These are phyloP conservation scores for Achlya flavicornis DNA, from an alignment of 2,888 invertebrate genomes.

Conservation along the genomic window DNA sequence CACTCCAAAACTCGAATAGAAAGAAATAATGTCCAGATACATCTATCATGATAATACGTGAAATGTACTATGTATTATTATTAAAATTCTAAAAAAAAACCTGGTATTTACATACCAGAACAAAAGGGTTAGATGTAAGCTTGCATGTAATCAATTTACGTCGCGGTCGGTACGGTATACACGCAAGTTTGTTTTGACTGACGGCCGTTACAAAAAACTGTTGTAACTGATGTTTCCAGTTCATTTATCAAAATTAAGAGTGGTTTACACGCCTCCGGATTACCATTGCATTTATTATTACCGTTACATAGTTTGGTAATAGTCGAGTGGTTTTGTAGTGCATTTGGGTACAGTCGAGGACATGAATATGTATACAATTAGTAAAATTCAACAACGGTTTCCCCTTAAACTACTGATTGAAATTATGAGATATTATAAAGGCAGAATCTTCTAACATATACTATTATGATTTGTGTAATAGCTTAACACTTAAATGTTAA, in stretches of 20 bases:
- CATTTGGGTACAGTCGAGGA: constrained; percentile 3
- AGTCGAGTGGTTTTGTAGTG: constrained; percentile 17
- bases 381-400: too few species aligned
- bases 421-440: too few species aligned
- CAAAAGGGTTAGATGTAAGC: not conserved
- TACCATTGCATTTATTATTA: constrained; percentile 36
- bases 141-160: constrained; percentile 9
- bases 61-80: too few species aligned
- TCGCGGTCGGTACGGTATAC: constrained; percentile 5
- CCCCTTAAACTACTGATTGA: too few species aligned
- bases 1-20: too few species aligned
- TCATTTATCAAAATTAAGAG: constrained; percentile 69
- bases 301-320: constrained; percentile 47
- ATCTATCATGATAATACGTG: too few species aligned
- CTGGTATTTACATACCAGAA: not conserved
- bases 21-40: too few species aligned
- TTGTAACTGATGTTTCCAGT: constrained; percentile 31
- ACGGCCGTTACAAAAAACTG: constrained; percentile 18
- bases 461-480: too few species aligned
- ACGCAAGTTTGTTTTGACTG: constrained; percentile 26
- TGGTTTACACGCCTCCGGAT: constrained; percentile 48
- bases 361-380: too few species aligned
- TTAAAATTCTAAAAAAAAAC: too few species aligned
- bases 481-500: too few species aligned
- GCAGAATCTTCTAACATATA: too few species aligned